Evolutionary conservation across 2,113 vertebrate genomes (phyloP).

Genomic region (Helogale parvula): DNA sequence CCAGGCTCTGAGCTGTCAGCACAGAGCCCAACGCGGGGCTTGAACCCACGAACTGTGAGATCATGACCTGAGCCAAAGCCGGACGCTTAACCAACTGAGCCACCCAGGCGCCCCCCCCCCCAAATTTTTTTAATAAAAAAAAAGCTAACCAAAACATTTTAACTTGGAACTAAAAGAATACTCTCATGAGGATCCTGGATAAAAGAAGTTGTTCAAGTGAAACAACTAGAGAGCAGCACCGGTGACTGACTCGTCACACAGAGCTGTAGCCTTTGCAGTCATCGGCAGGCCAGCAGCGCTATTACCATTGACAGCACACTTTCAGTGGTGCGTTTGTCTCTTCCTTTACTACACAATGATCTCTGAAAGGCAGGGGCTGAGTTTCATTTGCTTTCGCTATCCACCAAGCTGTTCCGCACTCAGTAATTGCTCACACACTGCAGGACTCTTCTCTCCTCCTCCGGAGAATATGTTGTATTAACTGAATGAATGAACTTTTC

Average conservation of each 20-base stretch:
- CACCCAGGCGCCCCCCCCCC: too few relatives aligned
- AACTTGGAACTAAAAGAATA: neutral
- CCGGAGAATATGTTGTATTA: neutral
- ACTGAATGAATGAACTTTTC: neutral
- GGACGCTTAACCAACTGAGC: too few relatives aligned
- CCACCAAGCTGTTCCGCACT: neutral
- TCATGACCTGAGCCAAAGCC: too few relatives aligned
- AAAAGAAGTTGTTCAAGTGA: neutral
- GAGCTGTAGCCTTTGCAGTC: neutral
- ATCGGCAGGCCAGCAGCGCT: rapidly evolving
- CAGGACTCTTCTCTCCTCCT: neutral
- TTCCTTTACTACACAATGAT: neutral
- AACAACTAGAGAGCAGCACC: neutral
- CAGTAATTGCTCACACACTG: neutral
- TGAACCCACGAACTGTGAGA: too few relatives aligned
- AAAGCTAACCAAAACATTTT: neutral
- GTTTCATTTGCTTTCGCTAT: neutral
- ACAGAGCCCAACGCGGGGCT: too few relatives aligned
- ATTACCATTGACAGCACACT: neutral
- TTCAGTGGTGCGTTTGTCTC: neutral
- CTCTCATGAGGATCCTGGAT: neutral
- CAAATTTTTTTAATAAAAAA: too few relatives aligned
- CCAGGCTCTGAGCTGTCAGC: too few relatives aligned
- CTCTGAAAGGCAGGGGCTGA: neutral
- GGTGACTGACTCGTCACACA: neutral